phyloP scores from a whole-genome alignment of 2,113 vertebrate species.

The Stigmatopora nigra region DNA sequence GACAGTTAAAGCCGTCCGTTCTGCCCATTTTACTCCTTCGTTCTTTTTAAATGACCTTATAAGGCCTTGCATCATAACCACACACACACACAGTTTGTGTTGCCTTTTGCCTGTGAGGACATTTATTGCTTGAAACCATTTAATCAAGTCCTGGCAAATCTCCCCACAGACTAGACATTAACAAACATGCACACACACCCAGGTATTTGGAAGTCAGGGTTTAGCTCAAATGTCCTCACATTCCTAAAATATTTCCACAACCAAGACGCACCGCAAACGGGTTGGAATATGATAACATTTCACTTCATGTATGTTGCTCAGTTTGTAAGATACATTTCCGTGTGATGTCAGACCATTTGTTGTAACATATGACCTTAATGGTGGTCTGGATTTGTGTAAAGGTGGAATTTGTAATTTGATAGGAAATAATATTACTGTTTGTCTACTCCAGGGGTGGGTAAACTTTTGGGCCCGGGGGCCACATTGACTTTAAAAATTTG shows the following conservation, averaged over 20 bases:
- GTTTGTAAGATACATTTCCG: not conserved
- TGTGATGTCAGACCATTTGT: too few relatives aligned
- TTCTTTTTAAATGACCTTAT: constrained; percentile 46
- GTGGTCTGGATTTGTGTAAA: too few relatives aligned
- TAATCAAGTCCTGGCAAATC: not conserved
- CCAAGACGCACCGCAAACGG: not conserved
- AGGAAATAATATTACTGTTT: too few relatives aligned
- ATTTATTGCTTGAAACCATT: constrained; percentile 3
- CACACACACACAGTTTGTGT: not conserved
- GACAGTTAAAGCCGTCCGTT: not conserved
- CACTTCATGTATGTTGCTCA: constrained; percentile 31
- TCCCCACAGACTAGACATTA: not conserved
- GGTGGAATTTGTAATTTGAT: too few relatives aligned
- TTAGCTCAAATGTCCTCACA: constrained; percentile 2
- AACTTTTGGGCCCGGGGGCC: too few relatives aligned
- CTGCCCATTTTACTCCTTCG: not conserved
- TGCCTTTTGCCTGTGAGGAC: constrained; percentile 3
- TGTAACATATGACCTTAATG: too few relatives aligned
- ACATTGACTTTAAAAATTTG: too few relatives aligned
- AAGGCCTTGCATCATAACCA: constrained; percentile 44
- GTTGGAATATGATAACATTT: constrained; percentile 48
- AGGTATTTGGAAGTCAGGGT: not conserved
- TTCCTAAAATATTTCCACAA: not conserved
- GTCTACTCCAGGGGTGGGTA: too few relatives aligned
- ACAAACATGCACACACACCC: constrained; percentile 6